Conservation (phyloP, 1,140 invertebrate genomes). For the Drosophila paulistorum region DNA sequence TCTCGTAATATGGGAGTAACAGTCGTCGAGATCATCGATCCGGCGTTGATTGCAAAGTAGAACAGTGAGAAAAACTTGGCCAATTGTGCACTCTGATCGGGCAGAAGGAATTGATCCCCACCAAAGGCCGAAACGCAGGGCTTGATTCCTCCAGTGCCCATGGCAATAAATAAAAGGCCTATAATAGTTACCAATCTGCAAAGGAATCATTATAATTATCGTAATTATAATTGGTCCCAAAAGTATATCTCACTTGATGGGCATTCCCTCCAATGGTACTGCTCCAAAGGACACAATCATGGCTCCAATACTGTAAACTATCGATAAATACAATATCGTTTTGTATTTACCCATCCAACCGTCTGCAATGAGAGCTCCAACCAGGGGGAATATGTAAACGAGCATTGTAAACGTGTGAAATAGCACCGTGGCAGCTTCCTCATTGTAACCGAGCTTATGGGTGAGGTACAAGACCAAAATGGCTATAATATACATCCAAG, state of each 20-base stretch:
- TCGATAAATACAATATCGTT: conserved; percentile 94
- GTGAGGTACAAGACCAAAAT: conserved; percentile 91
- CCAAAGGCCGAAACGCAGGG: conserved; percentile 98
- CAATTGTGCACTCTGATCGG: conserved; percentile 90
- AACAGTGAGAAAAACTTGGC: conserved; percentile 96
- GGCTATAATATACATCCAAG: conserved; percentile 84
- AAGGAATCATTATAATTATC: not conserved
- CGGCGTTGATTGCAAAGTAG: conserved; percentile 97
- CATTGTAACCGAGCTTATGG: conserved; percentile 86
- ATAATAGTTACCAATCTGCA: conserved; percentile 88
- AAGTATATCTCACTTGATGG: conserved; percentile 85
- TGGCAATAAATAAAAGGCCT: conserved; percentile 91
- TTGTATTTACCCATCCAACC: conserved; percentile 91
- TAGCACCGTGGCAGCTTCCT: conserved; percentile 88
- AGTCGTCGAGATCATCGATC: conserved; percentile 94
- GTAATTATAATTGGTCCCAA: not conserved
- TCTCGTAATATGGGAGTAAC: conserved; percentile 94
- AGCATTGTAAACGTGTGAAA: conserved; percentile 92
- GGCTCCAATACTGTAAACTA: conserved; percentile 94
- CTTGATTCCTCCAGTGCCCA: conserved; percentile 98
- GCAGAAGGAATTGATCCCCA: conserved; percentile 93
- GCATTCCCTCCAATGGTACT: conserved; percentile 85
- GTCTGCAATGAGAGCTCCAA: conserved; percentile 94
- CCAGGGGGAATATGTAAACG: conserved; percentile 91
- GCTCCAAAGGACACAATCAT: conserved; percentile 89